These are phyloP conservation scores for Plebejus melissa DNA, from an alignment of 2,888 invertebrate genomes.

Conservation along the genomic window DNA sequence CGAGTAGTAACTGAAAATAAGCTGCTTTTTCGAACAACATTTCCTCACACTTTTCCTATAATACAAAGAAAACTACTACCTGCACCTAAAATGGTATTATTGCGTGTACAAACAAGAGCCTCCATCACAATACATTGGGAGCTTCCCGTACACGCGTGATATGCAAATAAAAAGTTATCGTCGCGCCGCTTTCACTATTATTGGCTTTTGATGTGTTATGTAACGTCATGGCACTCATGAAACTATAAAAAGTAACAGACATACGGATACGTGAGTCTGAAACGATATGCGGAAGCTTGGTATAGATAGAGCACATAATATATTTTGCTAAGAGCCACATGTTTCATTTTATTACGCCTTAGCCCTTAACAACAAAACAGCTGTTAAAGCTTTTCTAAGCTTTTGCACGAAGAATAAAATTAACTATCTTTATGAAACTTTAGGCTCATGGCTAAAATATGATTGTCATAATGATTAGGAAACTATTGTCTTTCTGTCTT, in stretches of 20 bases:
- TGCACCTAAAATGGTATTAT: background rate
- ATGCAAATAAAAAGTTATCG: conserved; percentile 24
- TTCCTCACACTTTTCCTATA: background rate
- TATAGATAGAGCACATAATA: no score
- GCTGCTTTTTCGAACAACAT: background rate
- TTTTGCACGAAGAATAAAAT: no score
- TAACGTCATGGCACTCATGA: background rate
- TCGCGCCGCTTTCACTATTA: conserved; percentile 8
- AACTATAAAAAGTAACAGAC: background rate
- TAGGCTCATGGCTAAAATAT: no score
- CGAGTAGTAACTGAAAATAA: background rate
- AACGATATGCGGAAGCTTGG: background rate
- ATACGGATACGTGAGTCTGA: background rate
- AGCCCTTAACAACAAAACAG: no score
- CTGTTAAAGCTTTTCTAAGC: no score
- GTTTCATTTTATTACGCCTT: no score
- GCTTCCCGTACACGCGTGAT: background rate
- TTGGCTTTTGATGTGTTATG: background rate
- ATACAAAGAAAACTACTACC: background rate
- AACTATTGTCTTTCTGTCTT: no score
- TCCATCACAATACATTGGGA: background rate
- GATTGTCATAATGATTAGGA: no score
- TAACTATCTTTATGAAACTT: no score
- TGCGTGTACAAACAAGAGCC: background rate
- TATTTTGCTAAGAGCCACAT: no score